phyloP scores from a whole-genome alignment of 2,797 vertebrate genomes.

The Choloepus didactylus region DNA sequence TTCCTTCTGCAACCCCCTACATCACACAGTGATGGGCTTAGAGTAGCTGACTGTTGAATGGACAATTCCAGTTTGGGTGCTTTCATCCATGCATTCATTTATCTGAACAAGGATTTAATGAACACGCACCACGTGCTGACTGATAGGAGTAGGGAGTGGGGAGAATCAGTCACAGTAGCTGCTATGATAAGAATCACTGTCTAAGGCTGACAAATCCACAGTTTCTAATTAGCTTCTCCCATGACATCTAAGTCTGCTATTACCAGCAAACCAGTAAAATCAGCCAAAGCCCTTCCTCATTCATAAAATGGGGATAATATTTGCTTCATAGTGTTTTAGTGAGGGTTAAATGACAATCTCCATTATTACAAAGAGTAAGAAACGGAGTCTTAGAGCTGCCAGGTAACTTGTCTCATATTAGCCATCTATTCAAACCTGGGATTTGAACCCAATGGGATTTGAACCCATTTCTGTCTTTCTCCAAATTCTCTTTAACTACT shows the following conservation, averaged over 20 bases:
- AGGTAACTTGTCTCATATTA: not conserved
- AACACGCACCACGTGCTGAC: not conserved
- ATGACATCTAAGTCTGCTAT: not conserved
- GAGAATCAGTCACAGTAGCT: not conserved
- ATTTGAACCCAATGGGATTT: not conserved
- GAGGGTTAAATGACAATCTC: not conserved
- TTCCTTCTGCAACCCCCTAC: slow-evolving; percentile 27
- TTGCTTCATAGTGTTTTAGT: not conserved
- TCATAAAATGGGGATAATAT: not conserved
- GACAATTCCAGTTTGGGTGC: not conserved
- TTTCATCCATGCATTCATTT: not conserved
- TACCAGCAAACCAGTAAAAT: not conserved
- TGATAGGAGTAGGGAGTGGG: not conserved
- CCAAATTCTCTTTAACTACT: not conserved
- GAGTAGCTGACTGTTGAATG: not conserved
- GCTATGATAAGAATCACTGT: not conserved
- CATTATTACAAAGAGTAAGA: not conserved
- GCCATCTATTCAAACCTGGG: not conserved
- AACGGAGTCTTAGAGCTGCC: not conserved
- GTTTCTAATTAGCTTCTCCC: not conserved
- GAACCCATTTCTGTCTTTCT: not conserved
- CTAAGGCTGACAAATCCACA: not conserved
- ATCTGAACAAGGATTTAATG: not conserved
- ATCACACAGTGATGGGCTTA: not conserved
- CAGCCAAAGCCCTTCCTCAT: not conserved